phyloP scores from a whole-genome alignment of 2,888 invertebrate species.

The Epicampocera succincta region DNA sequence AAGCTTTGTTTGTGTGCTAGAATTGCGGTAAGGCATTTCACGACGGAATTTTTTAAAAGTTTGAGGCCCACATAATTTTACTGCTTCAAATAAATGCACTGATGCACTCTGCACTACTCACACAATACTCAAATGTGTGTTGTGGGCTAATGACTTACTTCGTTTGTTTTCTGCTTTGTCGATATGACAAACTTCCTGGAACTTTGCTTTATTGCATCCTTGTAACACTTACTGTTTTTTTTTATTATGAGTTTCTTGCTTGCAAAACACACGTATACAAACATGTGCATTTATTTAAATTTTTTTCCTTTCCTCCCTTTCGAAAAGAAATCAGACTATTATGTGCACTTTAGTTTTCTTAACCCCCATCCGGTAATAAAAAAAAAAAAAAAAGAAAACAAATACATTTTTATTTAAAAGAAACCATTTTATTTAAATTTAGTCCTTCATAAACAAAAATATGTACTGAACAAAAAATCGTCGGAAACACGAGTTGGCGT shows the following conservation, averaged over 20 bases:
- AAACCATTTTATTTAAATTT: no score
- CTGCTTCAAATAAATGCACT: neutral
- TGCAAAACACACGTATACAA: neutral
- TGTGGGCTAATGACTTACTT: constrained; percentile 60
- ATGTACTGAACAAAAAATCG: no score
- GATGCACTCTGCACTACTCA: no score
- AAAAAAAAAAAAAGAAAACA: neutral
- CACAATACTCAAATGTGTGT: neutral
- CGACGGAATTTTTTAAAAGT: no score
- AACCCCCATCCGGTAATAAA: constrained; percentile 30
- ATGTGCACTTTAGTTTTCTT: constrained; percentile 40
- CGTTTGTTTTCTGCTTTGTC: constrained; percentile 44
- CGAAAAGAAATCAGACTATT: constrained; percentile 43
- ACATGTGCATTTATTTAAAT: neutral
- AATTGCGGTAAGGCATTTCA: no score
- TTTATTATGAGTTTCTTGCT: constrained; percentile 42
- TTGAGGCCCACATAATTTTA: no score
- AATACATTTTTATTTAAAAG: no score
- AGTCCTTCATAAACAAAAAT: no score
- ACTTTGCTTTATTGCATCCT: constrained; percentile 61
- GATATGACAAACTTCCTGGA: constrained; percentile 60
- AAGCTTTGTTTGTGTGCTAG: no score
- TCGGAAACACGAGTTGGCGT: no score
- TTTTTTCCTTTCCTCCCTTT: neutral
- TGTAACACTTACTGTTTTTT: constrained; percentile 61